Evolutionary conservation across 2,888 invertebrate genomes (phyloP).

Genomic region (Sialis fuliginosa): DNA sequence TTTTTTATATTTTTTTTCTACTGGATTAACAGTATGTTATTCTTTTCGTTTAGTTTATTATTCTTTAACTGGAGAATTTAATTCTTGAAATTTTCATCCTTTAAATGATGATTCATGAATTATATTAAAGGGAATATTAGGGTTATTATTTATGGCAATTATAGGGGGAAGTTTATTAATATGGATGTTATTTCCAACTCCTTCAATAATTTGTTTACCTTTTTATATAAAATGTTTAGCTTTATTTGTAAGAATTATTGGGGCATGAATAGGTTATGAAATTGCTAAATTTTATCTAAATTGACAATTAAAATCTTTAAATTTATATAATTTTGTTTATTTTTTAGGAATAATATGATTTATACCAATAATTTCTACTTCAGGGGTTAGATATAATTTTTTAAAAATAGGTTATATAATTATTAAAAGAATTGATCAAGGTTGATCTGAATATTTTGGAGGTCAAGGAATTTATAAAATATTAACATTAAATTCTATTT

Average conservation of each 20-base stretch:
- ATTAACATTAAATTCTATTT: conserved; percentile 25
- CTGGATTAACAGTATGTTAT: conserved; percentile 34
- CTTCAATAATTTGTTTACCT: conserved; percentile 30
- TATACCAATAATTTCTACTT: too few relatives aligned
- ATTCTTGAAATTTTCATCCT: conserved; percentile 28
- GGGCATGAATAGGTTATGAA: conserved; percentile 23
- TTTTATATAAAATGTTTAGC: conserved; percentile 30
- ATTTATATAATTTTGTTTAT: conserved; percentile 19
- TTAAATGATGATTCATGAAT: conserved; percentile 30
- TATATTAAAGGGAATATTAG: conserved; percentile 23
- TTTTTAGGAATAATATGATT: too few relatives aligned
- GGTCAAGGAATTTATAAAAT: conserved; percentile 25
- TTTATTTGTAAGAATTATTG: conserved; percentile 27
- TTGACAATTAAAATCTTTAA: conserved; percentile 31
- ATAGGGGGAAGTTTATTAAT: conserved; percentile 29
- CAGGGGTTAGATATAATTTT: conserved; percentile 14
- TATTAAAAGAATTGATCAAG: conserved; percentile 29
- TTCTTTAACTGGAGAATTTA: conserved; percentile 26
- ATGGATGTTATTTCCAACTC: conserved; percentile 31
- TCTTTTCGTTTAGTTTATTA: conserved; percentile 33
- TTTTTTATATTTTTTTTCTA: conserved; percentile 35
- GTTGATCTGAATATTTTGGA: conserved; percentile 30
- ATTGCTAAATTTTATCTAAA: conserved; percentile 25
- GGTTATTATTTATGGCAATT: conserved; percentile 27
- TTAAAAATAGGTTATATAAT: conserved; percentile 26